A percentile compares a stretch with the other conserved stretches of the same genome.
Conservation (phyloP, 35 echinoderm and acorn worm genomes). For the Heliocidaris erythrogramma region DNA sequence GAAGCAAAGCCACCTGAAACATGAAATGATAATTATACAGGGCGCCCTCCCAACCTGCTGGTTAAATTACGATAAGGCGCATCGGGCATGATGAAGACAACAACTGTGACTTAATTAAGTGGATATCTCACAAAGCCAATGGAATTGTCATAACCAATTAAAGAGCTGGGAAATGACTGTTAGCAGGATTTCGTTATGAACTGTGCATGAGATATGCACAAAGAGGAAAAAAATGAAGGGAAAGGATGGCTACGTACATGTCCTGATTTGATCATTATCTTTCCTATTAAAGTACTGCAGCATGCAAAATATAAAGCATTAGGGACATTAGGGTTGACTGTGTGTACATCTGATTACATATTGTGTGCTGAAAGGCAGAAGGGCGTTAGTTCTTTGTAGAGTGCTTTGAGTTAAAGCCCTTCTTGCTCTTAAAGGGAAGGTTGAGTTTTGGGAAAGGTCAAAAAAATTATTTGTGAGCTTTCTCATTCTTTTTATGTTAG, state of each 20-base stretch:
- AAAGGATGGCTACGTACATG: not conserved
- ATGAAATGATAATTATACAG: not conserved
- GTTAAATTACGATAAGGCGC: not conserved
- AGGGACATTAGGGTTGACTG: not conserved
- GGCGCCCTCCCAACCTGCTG: not conserved
- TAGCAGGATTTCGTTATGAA: not conserved
- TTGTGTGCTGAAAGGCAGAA: not conserved
- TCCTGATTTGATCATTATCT: not conserved
- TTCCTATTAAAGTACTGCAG: not conserved
- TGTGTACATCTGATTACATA: not conserved
- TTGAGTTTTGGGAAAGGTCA: no score
- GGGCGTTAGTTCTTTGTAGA: not conserved
- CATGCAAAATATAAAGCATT: not conserved
- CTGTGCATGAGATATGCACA: not conserved
- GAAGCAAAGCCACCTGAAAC: not conserved
- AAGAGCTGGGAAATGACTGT: not conserved
- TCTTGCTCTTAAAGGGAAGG: no score
- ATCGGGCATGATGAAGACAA: not conserved
- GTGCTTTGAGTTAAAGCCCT: not conserved
- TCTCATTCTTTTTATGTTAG: no score
- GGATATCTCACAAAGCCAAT: conserved; percentile 22
- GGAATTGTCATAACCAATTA: conserved; percentile 34
- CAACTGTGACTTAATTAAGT: conserved; percentile 43
- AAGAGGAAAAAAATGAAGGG: not conserved
- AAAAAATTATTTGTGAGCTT: no score